Evolutionary conservation across 2,888 invertebrate genomes (phyloP).

Genomic region (Hydraecia micacea): DNA sequence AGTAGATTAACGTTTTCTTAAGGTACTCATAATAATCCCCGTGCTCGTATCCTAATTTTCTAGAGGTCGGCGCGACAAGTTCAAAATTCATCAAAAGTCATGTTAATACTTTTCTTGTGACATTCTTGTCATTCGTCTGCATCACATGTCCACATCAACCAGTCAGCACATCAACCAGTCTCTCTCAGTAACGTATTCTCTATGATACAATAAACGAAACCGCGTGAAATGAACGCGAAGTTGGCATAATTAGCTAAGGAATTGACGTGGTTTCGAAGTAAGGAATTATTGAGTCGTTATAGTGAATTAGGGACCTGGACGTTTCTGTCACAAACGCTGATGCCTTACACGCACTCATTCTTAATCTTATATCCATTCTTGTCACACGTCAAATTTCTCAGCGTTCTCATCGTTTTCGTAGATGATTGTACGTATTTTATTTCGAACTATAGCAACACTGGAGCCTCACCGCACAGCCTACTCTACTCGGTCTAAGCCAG

Average conservation of each 20-base stretch:
- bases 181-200: no score
- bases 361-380: neutral
- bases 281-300: no score
- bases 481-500: slow-evolving; percentile 63
- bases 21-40: neutral
- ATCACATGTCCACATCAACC: neutral
- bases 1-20: neutral
- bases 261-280: no score
- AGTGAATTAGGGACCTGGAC: neutral
- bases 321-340: neutral
- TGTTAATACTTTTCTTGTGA: neutral
- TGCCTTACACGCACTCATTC: neutral
- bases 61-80: no score
- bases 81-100: no score
- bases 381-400: neutral
- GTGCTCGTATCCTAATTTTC: neutral
- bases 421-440: slow-evolving; percentile 23
- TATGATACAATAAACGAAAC: no score
- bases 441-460: slow-evolving; percentile 59
- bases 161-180: no score
- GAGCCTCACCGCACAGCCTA: slow-evolving; percentile 36
- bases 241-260: no score
- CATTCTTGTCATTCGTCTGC: no score
- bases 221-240: no score
- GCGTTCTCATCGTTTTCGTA: neutral